Evolutionary conservation across 2,888 invertebrate genomes (phyloP), one percentile per base, ranked within the genome.

Genomic region (Chaetogeoica ovagalla): DNA sequence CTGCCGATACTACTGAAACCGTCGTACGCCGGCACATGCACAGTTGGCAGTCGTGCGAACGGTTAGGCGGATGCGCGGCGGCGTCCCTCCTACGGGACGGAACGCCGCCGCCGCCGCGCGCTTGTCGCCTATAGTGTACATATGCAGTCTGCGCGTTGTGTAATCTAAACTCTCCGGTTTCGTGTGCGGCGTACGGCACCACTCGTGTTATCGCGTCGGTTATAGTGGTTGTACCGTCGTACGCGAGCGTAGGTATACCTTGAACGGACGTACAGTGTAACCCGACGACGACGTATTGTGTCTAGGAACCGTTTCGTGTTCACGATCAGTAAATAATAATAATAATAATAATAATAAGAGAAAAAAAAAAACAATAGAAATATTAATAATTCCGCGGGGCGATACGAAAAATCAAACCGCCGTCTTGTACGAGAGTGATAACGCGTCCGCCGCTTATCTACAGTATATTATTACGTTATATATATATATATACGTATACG

Each of bases 1-100:
- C 30, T 30, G 4, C 30, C 4, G 30, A 30, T 30, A 30, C n/a
- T 30, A 30, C 30, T 30, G 4, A 30, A 30, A 3, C 62, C 63
- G 65, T 15, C n/a, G 62, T 63, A n/a, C 73, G 21, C 63, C 43
- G 43, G 8, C 43, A 15, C 30, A 30, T 4, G 43, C 19, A 71
- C 79, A 57, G 79, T 79, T 79, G 79, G 79, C 79, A 79, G 79
- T 79, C 79, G 79, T 79, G 79, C 70, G 70, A 79, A 62, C 62
- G 79, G 79, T 70, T 71, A 79, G 63, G 79, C 79, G 79, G 70
- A 79, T 79, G 79, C 79, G 59, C 57, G 57, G 75, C 17, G 19
- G 17, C 68, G 70, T 77, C 69, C 69, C 69, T 77, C 63, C 71
- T 59, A 43, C 62, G 55, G 30, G 62, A 17, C 43, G 79, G 43